phyloP scores from a whole-genome alignment of 2,888 invertebrate genomes.

The Tridacna gigas region DNA sequence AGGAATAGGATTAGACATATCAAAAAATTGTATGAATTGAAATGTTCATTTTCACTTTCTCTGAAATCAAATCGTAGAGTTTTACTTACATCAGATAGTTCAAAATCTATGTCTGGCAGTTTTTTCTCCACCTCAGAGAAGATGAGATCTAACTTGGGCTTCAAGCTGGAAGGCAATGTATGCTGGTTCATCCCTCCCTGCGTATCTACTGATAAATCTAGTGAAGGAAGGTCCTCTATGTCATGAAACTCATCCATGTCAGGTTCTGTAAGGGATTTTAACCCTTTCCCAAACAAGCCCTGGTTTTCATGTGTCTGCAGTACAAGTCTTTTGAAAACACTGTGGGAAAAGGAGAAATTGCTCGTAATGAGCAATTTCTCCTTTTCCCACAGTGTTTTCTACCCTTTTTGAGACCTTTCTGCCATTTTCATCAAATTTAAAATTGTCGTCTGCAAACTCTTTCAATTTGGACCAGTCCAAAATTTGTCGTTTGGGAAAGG shows the following conservation, averaged over 20 bases:
- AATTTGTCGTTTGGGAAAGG: no score
- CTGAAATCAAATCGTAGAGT: no score
- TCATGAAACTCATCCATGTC: constrained; percentile 7
- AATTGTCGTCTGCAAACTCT: no score
- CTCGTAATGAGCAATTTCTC: neutral
- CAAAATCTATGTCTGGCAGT: constrained; percentile 82
- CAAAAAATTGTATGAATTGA: no score
- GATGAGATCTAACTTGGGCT: constrained; percentile 81
- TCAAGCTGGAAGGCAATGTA: constrained; percentile 67
- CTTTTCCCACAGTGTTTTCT: neutral
- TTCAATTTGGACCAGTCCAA: no score
- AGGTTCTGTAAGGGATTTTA: constrained; percentile 13
- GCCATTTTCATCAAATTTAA: no score
- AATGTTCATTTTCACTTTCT: no score
- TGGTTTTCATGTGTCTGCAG: no score
- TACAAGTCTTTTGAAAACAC: no score
- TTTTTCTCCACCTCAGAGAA: constrained; percentile 82
- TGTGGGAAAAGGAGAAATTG: neutral
- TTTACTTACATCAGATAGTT: constrained; percentile 81
- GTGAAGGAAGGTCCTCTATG: neutral
- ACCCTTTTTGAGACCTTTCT: no score
- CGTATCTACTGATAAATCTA: neutral
- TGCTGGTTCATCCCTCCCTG: constrained; percentile 21
- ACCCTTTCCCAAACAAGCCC: neutral
- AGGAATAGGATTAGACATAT: no score